phyloP scores from a whole-genome alignment of 2,888 invertebrate species.

The Ariolimax columbianus region DNA sequence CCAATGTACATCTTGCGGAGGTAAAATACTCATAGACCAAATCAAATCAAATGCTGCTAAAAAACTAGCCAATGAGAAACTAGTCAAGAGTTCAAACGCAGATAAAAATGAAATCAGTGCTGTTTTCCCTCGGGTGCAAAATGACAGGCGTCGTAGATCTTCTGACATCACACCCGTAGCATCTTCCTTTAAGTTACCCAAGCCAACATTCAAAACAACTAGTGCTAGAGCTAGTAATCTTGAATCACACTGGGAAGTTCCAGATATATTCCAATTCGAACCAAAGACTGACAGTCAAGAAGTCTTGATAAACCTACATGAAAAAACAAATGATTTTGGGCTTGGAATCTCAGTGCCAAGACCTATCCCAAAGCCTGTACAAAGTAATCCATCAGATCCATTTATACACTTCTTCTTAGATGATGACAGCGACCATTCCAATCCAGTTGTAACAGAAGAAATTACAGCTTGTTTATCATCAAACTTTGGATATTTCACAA shows the following conservation, averaged over 20 bases:
- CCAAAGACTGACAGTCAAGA: background rate
- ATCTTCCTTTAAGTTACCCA: background rate
- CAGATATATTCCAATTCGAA: background rate
- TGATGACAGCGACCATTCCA: background rate
- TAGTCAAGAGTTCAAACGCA: background rate
- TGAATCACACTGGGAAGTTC: background rate
- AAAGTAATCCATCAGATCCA: background rate
- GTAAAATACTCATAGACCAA: background rate
- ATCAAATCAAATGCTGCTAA: background rate
- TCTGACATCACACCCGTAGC: conserved; percentile 44
- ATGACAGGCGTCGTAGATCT: conserved; percentile 29
- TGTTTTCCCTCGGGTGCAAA: conserved; percentile 23
- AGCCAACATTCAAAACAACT: background rate
- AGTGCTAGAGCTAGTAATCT: background rate
- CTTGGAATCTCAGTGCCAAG: background rate
- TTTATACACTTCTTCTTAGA: conserved; percentile 1
- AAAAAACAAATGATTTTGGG: background rate
- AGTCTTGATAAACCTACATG: background rate
- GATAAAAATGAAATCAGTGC: conserved; percentile 1
- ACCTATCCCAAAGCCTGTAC: background rate
- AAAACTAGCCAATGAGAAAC: conserved; percentile 7
- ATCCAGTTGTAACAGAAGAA: background rate
- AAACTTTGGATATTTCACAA: background rate
- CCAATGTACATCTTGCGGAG: background rate
- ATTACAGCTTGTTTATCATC: background rate